These are phyloP conservation scores for Gymnarchus niloticus DNA, from an alignment of 2,113 vertebrate species.

Conservation along the genomic window DNA sequence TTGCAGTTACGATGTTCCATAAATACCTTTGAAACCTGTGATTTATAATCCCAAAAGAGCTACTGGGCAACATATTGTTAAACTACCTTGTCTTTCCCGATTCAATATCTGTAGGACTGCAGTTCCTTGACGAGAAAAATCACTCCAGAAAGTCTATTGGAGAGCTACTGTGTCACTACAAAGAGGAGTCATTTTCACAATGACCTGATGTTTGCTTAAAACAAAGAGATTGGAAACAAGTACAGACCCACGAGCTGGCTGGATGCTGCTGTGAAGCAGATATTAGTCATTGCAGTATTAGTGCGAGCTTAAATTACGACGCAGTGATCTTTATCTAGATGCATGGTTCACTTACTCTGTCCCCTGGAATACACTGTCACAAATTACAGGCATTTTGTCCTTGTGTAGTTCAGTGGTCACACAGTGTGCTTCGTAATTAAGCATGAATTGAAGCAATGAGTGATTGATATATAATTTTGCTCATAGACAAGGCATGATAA, in stretches of 20 bases:
- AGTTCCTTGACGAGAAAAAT: slow-evolving; percentile 19
- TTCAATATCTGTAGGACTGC: slow-evolving; percentile 12
- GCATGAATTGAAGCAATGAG: not conserved
- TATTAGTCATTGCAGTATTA: not conserved
- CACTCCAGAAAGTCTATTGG: not conserved
- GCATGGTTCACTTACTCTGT: not conserved
- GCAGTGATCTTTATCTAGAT: slow-evolving; percentile 3
- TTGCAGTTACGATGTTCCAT: not conserved
- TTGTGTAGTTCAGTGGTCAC: not conserved
- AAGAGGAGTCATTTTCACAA: slow-evolving; percentile 12
- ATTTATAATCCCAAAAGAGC: slow-evolving; percentile 5
- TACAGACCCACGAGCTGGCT: not conserved
- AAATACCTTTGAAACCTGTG: slow-evolving; percentile 12
- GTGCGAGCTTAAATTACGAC: not conserved
- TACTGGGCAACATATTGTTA: slow-evolving; percentile 13
- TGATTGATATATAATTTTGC: not conserved
- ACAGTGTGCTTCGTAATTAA: not conserved
- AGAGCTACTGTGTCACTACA: slow-evolving; percentile 7
- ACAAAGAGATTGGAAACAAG: not conserved
- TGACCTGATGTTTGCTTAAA: not conserved
- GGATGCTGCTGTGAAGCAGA: not conserved
- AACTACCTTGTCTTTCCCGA: slow-evolving; percentile 18
- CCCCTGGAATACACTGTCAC: not conserved
- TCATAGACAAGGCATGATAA: not conserved
- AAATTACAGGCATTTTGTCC: not conserved